Percentiles rank a stretch among this genome's conserved stretches.
Conservation (phyloP, 2,113 vertebrate species). For the Labeo rohita region DNA sequence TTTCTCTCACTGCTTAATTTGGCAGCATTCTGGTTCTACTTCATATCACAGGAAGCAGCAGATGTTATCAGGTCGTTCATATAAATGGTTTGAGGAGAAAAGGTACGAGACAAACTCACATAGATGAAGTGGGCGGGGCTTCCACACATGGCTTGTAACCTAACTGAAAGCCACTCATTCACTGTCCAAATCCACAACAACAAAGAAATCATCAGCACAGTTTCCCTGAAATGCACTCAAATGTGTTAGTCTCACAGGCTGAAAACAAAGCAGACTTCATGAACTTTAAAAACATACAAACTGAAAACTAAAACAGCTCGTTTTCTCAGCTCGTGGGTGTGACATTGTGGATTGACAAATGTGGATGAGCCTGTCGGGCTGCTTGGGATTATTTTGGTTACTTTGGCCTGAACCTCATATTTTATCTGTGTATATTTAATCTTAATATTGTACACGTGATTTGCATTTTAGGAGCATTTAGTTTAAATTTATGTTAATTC, state of each 20-base stretch:
- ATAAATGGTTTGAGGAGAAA: conserved; percentile 11
- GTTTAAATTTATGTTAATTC: too few relatives aligned
- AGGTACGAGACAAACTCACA: conserved; percentile 40
- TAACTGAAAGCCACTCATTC: not conserved
- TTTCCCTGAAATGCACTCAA: not conserved
- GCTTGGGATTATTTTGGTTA: not conserved
- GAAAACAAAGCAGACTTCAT: not conserved
- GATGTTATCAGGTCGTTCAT: not conserved
- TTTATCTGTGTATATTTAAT: not conserved
- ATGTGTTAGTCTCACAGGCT: too few relatives aligned
- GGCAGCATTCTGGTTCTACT: not conserved
- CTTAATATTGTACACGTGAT: not conserved
- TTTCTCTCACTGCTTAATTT: not conserved
- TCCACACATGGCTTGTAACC: not conserved
- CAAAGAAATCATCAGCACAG: not conserved
- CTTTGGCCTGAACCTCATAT: not conserved
- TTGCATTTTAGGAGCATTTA: not conserved
- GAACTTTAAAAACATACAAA: not conserved
- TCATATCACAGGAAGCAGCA: not conserved
- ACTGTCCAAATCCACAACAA: not conserved
- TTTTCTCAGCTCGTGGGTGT: not conserved
- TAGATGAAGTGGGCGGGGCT: not conserved
- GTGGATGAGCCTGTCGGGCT: conserved; percentile 24
- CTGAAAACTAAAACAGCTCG: not conserved
- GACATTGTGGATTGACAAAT: not conserved